phyloP scores from a whole-genome alignment of 2,797 vertebrate species.

The Falco naumanni region DNA sequence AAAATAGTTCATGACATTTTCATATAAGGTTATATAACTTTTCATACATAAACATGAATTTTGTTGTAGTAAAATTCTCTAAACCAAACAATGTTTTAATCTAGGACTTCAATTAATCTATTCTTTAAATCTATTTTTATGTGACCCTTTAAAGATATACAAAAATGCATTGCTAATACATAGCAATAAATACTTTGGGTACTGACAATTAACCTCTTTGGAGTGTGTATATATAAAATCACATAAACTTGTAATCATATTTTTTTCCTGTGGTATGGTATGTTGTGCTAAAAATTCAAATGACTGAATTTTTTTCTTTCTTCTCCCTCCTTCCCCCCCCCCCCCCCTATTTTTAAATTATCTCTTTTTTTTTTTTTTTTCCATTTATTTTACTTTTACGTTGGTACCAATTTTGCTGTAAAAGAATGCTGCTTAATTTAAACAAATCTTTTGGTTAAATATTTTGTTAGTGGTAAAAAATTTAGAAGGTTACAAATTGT shows the following conservation, averaged over 20 bases:
- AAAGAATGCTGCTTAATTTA: constrained; percentile 84
- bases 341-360: constrained; percentile 73
- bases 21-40: constrained; percentile 87
- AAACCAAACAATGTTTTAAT: constrained; percentile 83
- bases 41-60: constrained; percentile 86
- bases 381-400: constrained; percentile 76
- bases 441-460: constrained; percentile 72
- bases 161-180: constrained; percentile 85
- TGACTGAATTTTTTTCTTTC: constrained; percentile 61
- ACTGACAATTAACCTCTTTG: constrained; percentile 84
- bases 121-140: constrained; percentile 89
- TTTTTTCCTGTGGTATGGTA: constrained; percentile 84
- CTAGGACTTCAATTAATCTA: constrained; percentile 85
- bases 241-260: constrained; percentile 84
- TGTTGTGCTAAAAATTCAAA: constrained; percentile 83
- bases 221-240: constrained; percentile 86
- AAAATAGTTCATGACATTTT: constrained; percentile 83
- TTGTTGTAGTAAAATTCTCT: constrained; percentile 83
- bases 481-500: constrained; percentile 70
- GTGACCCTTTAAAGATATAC: constrained; percentile 90
- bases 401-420: constrained; percentile 87
- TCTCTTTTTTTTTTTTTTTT: background rate
- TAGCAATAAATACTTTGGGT: constrained; percentile 90
- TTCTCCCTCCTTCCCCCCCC: constrained; percentile 7
- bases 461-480: constrained; percentile 72